Percentiles rank a stretch among this genome's conserved stretches.
These are phyloP conservation scores for Zygogramma bicolorata DNA, from an alignment of 2,888 invertebrate species.

Conservation along the genomic window DNA sequence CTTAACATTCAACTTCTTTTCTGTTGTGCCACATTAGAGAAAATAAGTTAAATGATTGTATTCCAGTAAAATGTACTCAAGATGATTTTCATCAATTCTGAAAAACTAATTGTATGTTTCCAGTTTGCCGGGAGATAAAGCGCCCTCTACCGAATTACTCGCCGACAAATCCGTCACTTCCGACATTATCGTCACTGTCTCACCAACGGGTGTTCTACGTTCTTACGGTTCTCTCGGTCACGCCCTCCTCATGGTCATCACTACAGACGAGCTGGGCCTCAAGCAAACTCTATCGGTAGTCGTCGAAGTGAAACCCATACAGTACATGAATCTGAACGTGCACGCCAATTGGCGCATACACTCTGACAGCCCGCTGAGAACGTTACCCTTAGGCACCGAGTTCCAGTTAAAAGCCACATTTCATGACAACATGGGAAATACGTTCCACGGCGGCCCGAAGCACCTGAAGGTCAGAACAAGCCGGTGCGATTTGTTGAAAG, in stretches of 20 bases:
- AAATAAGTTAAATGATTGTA: too few species aligned
- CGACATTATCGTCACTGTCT: conserved; percentile 58
- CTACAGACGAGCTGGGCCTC: conserved; percentile 69
- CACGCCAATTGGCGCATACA: conserved; percentile 60
- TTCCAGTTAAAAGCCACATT: conserved; percentile 68
- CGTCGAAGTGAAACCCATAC: conserved; percentile 68
- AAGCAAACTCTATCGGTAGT: conserved; percentile 69
- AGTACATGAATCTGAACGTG: conserved; percentile 66
- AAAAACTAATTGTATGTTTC: not conserved
- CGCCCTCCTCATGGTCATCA: conserved; percentile 66
- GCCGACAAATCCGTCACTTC: conserved; percentile 51
- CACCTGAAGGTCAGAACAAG: conserved; percentile 68
- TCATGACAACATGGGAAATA: conserved; percentile 71
- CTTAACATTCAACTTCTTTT: too few species aligned
- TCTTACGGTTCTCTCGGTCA: conserved; percentile 63
- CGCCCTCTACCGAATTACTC: conserved; percentile 49
- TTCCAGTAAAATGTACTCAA: too few species aligned
- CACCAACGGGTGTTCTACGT: conserved; percentile 59
- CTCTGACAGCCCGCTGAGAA: conserved; percentile 50
- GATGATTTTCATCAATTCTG: too few species aligned
- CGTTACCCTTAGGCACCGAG: conserved; percentile 69
- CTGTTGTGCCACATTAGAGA: too few species aligned
- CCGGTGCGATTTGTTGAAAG: conserved; percentile 64
- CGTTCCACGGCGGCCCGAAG: conserved; percentile 69
- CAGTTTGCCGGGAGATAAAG: conserved; percentile 53